Evolutionary conservation across 2,888 invertebrate species (phyloP).

Genomic region (Melanargia galathea): DNA sequence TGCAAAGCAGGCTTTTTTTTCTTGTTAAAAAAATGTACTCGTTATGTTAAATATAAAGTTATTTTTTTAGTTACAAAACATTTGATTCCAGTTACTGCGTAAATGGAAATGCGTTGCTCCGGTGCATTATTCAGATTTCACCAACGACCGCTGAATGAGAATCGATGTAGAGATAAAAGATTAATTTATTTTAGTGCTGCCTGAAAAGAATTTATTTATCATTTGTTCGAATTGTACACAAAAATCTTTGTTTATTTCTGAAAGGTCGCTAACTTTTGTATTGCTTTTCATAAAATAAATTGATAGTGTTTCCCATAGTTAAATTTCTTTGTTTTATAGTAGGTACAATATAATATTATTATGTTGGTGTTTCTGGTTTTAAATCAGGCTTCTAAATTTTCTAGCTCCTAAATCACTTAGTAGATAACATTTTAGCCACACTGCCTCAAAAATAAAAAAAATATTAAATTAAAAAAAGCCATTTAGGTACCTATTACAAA

Average conservation of each 20-base stretch:
- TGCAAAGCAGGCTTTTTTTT: too few species aligned
- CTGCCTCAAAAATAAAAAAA: too few species aligned
- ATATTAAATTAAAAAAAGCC: too few species aligned
- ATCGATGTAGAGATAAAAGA: constrained; percentile 57
- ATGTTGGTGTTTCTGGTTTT: neutral
- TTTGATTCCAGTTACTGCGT: constrained; percentile 49
- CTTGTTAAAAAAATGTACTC: too few species aligned
- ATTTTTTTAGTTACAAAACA: constrained; percentile 11
- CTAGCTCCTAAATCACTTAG: neutral
- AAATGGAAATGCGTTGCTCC: constrained; percentile 57
- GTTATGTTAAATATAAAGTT: too few species aligned
- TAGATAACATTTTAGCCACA: too few species aligned
- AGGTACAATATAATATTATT: neutral
- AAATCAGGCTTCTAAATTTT: neutral
- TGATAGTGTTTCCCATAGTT: constrained; percentile 5
- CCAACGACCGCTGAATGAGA: constrained; percentile 50
- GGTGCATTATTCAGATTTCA: constrained; percentile 50
- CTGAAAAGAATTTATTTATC: constrained; percentile 45
- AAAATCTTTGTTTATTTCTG: constrained; percentile 33
- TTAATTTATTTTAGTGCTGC: constrained; percentile 61
- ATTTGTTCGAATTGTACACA: constrained; percentile 37
- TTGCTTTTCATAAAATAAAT: constrained; percentile 5
- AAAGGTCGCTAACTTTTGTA: constrained; percentile 19
- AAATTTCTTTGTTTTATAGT: neutral
- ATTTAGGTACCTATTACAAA: too few species aligned